phyloP scores from a whole-genome alignment of 2,113 vertebrate genomes.

The Laticauda colubrina region DNA sequence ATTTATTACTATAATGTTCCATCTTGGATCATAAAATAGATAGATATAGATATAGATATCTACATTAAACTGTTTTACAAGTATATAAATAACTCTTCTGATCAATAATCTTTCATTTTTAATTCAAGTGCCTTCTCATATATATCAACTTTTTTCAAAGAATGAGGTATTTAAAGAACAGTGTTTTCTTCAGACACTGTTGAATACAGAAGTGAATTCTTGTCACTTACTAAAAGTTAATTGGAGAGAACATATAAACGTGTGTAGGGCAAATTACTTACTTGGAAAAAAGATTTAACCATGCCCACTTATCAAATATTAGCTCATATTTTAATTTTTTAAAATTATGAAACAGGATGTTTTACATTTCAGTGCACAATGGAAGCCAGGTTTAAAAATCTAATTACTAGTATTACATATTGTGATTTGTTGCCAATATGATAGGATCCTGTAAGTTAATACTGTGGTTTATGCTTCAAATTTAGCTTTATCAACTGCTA shows the following conservation, averaged over 20 bases:
- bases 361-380: background rate
- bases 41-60: too few relatives aligned
- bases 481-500: background rate
- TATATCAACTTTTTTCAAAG: background rate
- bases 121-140: background rate
- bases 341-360: background rate
- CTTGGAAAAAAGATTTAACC: background rate
- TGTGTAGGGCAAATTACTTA: background rate
- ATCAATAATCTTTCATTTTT: background rate
- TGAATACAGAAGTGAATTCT: background rate
- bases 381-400: background rate
- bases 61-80: background rate
- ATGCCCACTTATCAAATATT: background rate
- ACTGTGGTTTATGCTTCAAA: background rate
- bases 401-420: background rate
- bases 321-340: background rate
- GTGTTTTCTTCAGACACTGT: background rate
- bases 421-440: background rate
- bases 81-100: background rate
- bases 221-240: background rate
- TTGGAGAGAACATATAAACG: background rate
- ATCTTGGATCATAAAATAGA: too few relatives aligned
- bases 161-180: background rate
- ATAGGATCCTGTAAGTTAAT: background rate
- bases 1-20: background rate